Evolutionary conservation across 2,797 vertebrate genomes (phyloP), one percentile per base, ranked within the genome.

Genomic region (Hippocampus kuda): DNA sequence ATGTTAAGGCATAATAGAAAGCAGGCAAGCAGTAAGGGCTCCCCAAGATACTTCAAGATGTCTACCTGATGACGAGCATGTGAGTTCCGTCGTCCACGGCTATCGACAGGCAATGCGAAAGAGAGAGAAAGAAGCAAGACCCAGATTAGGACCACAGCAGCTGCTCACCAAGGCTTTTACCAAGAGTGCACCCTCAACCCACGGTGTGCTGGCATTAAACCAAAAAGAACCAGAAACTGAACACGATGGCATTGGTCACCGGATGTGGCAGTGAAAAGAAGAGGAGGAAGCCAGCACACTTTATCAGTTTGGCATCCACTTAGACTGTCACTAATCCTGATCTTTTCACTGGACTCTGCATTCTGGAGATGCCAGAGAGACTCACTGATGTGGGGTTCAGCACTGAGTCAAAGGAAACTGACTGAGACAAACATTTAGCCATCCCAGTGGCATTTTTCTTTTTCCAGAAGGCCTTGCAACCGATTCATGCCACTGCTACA

Each of bases 21-120:
- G 63, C 70, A 86, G 77, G 67, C 73, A 82, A 68, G 85, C 75
- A 80, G 75, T 68, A 73, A 53, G 67, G 72, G 70, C 63, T 69
- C 83, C 78, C 78, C 62, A 69, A 75, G 71, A 68, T 16, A 76
- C 77, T 78, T 83, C 69, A 72, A 75, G 69, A 71, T 74, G 88
- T 84, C 84, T 99, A 99, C 97, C 96, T 99, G 96, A 87, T 98
- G 94, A 90, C 96, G 94, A 9, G 94, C 87, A 87, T 98, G 97
- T 79, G 97, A 99, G 88, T 98, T 99, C 91, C 97, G 93, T 91
- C 96, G 93, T 95, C 96, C 97, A 75, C 97, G 94, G 93, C 96
- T 99, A 93, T 86, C 82, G 70, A 82, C 71, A 90, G 90, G 88
- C 87, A 71, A 48, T 56, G 72, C 68, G 41, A 75, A 68, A 78